These are phyloP conservation scores for Merluccius polli DNA, from an alignment of 2,797 vertebrate genomes.

Conservation along the genomic window DNA sequence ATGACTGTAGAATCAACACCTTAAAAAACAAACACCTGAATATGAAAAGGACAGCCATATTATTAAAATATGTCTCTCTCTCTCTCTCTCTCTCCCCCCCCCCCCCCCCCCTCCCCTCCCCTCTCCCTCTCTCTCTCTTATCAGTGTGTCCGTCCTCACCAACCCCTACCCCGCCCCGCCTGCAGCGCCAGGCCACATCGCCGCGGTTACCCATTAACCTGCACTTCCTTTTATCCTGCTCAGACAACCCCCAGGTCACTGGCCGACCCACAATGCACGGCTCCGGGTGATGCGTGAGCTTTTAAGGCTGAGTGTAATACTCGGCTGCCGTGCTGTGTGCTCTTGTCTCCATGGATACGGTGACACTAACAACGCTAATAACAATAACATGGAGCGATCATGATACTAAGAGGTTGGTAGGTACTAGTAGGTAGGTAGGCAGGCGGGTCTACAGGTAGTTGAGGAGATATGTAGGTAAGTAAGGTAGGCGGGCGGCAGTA, in stretches of 20 bases:
- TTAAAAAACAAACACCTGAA: neutral
- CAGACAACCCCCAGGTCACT: conserved; percentile 67
- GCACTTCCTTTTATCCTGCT: conserved; percentile 76
- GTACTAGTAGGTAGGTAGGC: conserved; percentile 19
- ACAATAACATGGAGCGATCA: conserved; percentile 7
- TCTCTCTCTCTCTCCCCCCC: conserved; percentile 9
- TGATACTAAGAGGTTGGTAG: too few species aligned
- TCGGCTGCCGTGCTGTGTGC: neutral
- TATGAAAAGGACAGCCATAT: too few species aligned
- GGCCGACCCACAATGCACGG: conserved; percentile 42
- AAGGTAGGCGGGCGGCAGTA: neutral
- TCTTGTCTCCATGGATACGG: neutral
- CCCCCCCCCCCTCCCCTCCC: conserved; percentile 31
- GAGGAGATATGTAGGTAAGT: neutral
- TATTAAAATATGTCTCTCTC: neutral
- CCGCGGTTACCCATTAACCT: conserved; percentile 76
- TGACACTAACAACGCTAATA: neutral
- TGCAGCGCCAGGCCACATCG: conserved; percentile 70
- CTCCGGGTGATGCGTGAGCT: neutral
- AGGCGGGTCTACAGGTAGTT: too few species aligned
- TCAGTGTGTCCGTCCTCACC: conserved; percentile 52
- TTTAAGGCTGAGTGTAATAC: neutral
- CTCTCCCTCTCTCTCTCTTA: conserved; percentile 44
- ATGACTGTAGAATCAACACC: neutral
- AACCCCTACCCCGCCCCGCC: conserved; percentile 59